Evolutionary conservation across 2,888 invertebrate species (phyloP).

Genomic region (Apeira syringaria): DNA sequence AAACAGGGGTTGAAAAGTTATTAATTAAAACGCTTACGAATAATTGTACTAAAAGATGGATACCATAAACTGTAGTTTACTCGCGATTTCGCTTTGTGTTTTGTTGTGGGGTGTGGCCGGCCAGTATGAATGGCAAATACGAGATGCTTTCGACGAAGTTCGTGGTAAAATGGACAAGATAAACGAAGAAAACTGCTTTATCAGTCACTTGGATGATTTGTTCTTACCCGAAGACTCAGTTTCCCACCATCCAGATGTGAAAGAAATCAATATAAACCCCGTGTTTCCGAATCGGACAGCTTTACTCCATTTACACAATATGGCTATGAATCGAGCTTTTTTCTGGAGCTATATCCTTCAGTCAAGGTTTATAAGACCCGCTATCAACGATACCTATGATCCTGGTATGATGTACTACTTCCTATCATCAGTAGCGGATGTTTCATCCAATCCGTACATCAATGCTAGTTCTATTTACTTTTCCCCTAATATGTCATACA

Average conservation of each 20-base stretch:
- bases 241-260: conserved; percentile 96
- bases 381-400: conserved; percentile 96
- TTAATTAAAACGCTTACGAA: too few species aligned
- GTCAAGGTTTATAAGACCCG: conserved; percentile 94
- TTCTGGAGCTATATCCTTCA: conserved; percentile 98
- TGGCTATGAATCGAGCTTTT: conserved; percentile 97
- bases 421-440: conserved; percentile 96
- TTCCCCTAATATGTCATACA: conserved; percentile 96
- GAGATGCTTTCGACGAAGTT: conserved; percentile 95
- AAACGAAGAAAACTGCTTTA: conserved; percentile 93
- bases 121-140: conserved; percentile 96
- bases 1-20: too few species aligned
- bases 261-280: conserved; percentile 96
- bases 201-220: conserved; percentile 92
- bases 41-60: conserved; percentile 53
- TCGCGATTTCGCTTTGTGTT: conserved; percentile 64
- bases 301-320: conserved; percentile 95
- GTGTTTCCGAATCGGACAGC: conserved; percentile 97
- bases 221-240: conserved; percentile 93
- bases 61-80: conserved; percentile 53
- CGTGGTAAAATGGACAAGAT: conserved; percentile 93
- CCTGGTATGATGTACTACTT: conserved; percentile 99
- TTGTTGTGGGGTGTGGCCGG: conserved; percentile 87
- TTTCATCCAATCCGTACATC: conserved; percentile 95
- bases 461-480: conserved; percentile 97